Evolutionary conservation across 2,113 vertebrate genomes (phyloP).

Genomic region (Pteruthius melanotis): DNA sequence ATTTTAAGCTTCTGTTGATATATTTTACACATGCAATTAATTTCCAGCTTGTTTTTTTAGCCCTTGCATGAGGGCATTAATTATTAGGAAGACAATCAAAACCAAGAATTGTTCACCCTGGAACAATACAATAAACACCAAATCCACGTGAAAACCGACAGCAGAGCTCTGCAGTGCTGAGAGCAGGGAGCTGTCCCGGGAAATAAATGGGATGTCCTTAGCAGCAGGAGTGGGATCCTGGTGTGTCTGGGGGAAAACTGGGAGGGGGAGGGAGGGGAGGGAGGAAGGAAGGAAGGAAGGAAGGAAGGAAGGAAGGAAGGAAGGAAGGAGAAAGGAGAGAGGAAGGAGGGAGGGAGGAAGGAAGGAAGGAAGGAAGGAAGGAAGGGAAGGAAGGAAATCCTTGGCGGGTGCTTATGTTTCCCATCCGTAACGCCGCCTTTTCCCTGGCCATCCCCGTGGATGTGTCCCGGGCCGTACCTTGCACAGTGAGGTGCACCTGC

Average conservation of each 20-base stretch:
- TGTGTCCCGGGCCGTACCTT: constrained; percentile 66
- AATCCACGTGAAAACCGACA: not conserved
- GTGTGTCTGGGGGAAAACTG: not conserved
- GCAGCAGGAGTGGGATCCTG: not conserved
- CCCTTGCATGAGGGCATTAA: constrained; percentile 2
- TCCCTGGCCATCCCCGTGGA: not conserved
- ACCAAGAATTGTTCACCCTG: not conserved
- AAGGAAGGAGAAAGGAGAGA: too few species aligned
- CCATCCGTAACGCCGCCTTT: not conserved
- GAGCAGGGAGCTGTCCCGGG: not conserved
- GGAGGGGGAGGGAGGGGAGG: too few species aligned
- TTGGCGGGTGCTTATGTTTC: not conserved
- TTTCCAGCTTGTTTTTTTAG: constrained; percentile 33
- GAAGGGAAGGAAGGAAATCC: too few species aligned
- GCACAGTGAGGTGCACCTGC: constrained; percentile 93
- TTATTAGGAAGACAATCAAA: not conserved
- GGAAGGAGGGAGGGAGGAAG: too few species aligned
- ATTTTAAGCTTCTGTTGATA: constrained; percentile 61
- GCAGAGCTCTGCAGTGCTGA: rapidly evolving
- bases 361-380: too few species aligned
- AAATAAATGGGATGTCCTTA: not conserved
- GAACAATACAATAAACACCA: not conserved
- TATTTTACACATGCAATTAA: constrained; percentile 61
- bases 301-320: too few species aligned
- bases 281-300: too few species aligned